These are phyloP conservation scores for Syngnathus rostellatus DNA, from an alignment of 2,797 vertebrate genomes.

Conservation along the genomic window DNA sequence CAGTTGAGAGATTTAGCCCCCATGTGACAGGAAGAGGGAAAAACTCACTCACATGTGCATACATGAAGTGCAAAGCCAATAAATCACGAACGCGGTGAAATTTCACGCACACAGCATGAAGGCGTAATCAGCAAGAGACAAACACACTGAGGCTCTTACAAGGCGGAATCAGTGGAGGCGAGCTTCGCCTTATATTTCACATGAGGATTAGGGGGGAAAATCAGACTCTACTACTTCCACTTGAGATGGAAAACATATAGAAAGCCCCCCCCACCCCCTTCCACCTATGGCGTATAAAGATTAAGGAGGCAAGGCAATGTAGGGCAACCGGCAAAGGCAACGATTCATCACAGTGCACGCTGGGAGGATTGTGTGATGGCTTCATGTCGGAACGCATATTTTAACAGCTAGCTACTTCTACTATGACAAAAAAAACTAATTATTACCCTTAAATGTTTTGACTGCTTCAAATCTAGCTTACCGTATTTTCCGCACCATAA, in stretches of 20 bases:
- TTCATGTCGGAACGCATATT: not conserved
- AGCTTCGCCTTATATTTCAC: constrained; percentile 47
- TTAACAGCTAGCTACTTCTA: too few species aligned
- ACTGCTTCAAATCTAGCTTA: too few species aligned
- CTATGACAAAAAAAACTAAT: too few species aligned
- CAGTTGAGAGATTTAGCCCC: constrained; percentile 34
- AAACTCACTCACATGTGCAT: constrained; percentile 6
- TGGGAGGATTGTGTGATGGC: not conserved
- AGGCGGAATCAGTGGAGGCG: constrained; percentile 41
- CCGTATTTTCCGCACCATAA: too few species aligned
- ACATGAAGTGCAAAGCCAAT: constrained; percentile 13
- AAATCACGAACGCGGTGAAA: constrained; percentile 19
- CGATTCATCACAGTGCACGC: constrained; percentile 3
- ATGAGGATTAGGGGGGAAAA: constrained; percentile 46
- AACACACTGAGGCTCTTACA: constrained; percentile 49
- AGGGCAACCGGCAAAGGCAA: constrained; percentile 10
- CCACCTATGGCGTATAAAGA: constrained; percentile 30
- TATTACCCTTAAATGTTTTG: too few species aligned
- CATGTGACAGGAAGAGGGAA: constrained; percentile 19
- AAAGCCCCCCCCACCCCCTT: constrained; percentile 14
- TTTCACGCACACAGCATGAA: constrained; percentile 20
- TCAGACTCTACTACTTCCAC: constrained; percentile 16
- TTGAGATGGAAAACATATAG: constrained; percentile 16
- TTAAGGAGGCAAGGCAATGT: constrained; percentile 6
- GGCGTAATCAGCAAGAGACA: constrained; percentile 44